Conservation (phyloP, 2,797 vertebrate species). For the Enteromius anoplus region DNA sequence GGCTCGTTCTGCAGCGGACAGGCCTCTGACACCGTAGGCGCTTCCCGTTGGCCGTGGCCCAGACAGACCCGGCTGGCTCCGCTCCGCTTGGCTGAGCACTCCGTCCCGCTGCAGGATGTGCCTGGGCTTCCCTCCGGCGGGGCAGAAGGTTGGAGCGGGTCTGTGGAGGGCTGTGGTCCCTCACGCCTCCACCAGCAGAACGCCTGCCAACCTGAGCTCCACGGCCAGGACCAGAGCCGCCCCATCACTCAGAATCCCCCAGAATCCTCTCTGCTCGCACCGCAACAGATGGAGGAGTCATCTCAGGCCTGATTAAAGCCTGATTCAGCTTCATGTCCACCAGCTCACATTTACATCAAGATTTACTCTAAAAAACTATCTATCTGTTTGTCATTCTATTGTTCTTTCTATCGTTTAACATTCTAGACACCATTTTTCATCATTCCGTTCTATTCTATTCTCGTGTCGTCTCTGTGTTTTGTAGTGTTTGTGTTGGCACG, state of each 20-base stretch:
- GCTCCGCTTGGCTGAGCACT: conserved; percentile 33
- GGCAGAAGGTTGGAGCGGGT: conserved; percentile 43
- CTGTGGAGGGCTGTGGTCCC: conserved; percentile 25
- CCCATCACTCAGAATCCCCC: not conserved
- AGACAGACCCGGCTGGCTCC: conserved; percentile 45
- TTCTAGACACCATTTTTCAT: not conserved
- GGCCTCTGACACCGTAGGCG: conserved; percentile 47
- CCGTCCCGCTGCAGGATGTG: conserved; percentile 10
- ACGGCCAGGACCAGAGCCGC: conserved; percentile 6
- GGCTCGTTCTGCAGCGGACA: conserved; percentile 13
- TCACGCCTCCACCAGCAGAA: conserved; percentile 28
- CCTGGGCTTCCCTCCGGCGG: conserved; percentile 34
- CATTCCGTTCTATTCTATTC: not conserved
- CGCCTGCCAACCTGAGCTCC: conserved; percentile 8
- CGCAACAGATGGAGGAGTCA: conserved; percentile 1
- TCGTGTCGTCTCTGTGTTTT: not conserved
- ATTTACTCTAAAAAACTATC: no score
- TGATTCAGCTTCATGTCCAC: not conserved
- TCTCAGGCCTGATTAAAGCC: not conserved
- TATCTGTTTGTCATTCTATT: not conserved
- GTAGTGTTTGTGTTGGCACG: not conserved
- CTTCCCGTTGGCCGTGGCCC: conserved; percentile 44
- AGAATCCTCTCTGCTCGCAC: conserved; percentile 6
- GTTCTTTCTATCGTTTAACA: no score
- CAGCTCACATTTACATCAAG: not conserved